These are phyloP conservation scores for Nemoura dubitans DNA, from an alignment of 2,888 invertebrate species.

Conservation along the genomic window DNA sequence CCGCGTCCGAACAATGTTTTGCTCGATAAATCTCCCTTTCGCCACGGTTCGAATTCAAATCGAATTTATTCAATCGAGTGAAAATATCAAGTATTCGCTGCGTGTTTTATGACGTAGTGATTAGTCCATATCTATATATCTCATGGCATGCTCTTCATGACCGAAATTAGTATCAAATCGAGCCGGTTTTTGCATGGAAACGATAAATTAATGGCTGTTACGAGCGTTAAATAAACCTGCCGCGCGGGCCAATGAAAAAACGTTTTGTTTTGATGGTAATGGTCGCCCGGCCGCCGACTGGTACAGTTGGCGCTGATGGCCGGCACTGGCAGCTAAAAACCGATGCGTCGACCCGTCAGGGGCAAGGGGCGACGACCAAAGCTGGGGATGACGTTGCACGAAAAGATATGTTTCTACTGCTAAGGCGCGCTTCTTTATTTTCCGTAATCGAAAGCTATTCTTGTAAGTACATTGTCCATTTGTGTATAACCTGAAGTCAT, in stretches of 20 bases:
- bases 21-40: background rate
- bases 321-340: too few species aligned
- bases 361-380: too few species aligned
- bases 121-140: background rate
- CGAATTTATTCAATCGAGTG: background rate
- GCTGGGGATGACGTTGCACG: too few species aligned
- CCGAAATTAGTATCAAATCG: background rate
- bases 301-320: constrained; percentile 16
- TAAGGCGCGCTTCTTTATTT: too few species aligned
- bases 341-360: too few species aligned
- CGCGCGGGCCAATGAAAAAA: background rate
- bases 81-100: background rate
- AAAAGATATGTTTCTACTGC: too few species aligned
- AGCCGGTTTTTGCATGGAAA: background rate
- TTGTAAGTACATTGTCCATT: too few species aligned
- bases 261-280: constrained; percentile 23
- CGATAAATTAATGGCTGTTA: constrained; percentile 17
- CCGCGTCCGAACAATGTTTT: background rate
- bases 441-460: too few species aligned
- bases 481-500: too few species aligned
- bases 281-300: constrained; percentile 9
- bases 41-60: background rate
- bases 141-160: background rate
- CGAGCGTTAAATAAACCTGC: constrained; percentile 28
- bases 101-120: background rate